Base-by-base conservation (phyloP, 2,888 invertebrate species). In the Pandemis cinnamomeana region DNA sequence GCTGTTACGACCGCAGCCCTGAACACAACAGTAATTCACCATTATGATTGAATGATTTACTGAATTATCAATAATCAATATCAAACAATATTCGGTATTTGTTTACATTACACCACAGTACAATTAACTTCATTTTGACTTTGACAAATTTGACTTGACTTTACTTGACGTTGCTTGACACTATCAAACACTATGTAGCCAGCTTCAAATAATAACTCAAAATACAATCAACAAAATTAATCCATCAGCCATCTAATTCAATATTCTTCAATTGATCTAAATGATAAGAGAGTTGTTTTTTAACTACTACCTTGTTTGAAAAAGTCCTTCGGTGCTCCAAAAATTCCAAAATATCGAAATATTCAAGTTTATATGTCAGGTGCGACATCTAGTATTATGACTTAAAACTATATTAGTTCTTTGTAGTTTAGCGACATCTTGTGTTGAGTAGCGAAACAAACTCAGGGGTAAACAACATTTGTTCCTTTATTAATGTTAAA, bases 1-100 rank as follows among this genome's bases (percentile, higher is more conserved):
- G 77, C 89, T 92, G 72, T 92, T 93, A 7, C 91, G 86, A 7
- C 88, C 87, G 76, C 93, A 93, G 42, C 90, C 89, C 44, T 81
- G 73, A 0, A 93, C 92, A 78, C 91, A 91, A 77, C 93, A 93
- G 77, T 93, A 92, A 78, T 93, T 93, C 3, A 93, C 93, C 93
- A 93, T 92, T n/a, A 61, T 51, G 2, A 51, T 41, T 11, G 27
- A 27, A 60, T 13, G 2, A 20, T 55, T 55, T 11, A 13, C 11
- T 7, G 11, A 7, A 11, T 46, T n/a, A 7, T 42, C 15, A 44
- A 46, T 13, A 11, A 42, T 15, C 42, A 42, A 0, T 10, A 62
- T 5, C 20, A 1, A 7, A 20, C 42, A 15, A 44, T 5, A 63
- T 20, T 6, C 6, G 10, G 10, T 27, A 11, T 63, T 63, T 46